Evolutionary conservation across 2,888 invertebrate species (phyloP).

Genomic region (Amaurobius ferox): DNA sequence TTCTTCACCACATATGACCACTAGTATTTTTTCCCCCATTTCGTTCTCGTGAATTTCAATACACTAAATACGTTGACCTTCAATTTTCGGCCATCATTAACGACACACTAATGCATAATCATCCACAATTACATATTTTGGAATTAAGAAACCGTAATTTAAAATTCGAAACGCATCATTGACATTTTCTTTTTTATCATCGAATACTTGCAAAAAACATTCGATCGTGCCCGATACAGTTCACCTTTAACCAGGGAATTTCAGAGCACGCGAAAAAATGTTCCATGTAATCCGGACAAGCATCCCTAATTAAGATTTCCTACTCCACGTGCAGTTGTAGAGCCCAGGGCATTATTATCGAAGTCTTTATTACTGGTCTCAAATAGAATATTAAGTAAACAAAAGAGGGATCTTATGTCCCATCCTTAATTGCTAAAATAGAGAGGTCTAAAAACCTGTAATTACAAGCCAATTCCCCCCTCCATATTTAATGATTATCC

Average conservation of each 20-base stretch:
- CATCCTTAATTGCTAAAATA: constrained; percentile 33
- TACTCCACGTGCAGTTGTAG: neutral
- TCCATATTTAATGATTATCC: constrained; percentile 43
- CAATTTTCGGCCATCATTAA: neutral
- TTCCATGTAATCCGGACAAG: neutral
- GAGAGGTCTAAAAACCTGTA: constrained; percentile 31
- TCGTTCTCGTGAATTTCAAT: too few species aligned
- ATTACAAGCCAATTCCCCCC: constrained; percentile 28
- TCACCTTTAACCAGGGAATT: neutral
- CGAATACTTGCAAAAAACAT: too few species aligned
- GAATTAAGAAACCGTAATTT: neutral
- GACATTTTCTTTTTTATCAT: neutral
- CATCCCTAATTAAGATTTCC: constrained; percentile 17
- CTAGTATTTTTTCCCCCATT: too few species aligned
- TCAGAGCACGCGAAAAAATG: neutral
- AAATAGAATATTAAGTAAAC: constrained; percentile 70
- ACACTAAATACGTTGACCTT: too few species aligned
- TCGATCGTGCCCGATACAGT: neutral
- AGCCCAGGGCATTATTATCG: neutral
- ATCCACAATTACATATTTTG: neutral
- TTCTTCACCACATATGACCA: too few species aligned
- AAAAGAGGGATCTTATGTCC: constrained; percentile 31
- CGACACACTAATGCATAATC: neutral
- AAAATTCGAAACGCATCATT: constrained; percentile 3
- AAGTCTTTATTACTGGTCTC: constrained; percentile 46